phyloP scores from a whole-genome alignment of 1,140 invertebrate species.

The Halesus radiatus region DNA sequence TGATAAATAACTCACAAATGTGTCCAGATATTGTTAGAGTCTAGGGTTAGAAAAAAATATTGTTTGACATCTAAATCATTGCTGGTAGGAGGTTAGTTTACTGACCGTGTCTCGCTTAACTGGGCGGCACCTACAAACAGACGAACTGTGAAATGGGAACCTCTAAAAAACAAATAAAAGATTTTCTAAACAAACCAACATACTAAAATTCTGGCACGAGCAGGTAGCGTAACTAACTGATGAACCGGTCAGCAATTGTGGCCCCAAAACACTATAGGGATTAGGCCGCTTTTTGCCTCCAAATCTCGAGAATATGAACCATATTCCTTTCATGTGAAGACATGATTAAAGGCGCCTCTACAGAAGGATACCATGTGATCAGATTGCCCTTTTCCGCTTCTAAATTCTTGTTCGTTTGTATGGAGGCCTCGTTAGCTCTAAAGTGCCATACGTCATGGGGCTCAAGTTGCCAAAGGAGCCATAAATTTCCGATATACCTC shows the following conservation, averaged over 20 bases:
- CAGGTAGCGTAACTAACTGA: constrained; percentile 34
- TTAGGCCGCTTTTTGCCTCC: constrained; percentile 4
- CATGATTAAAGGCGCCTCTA: constrained; percentile 52
- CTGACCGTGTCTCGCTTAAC: not conserved
- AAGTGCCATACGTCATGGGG: constrained; percentile 39
- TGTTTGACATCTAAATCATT: constrained; percentile 57
- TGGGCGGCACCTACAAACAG: constrained; percentile 48
- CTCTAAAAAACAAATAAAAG: constrained; percentile 53
- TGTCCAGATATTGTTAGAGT: constrained; percentile 45
- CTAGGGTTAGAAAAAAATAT: constrained; percentile 40
- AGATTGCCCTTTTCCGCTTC: constrained; percentile 44
- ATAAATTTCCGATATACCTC: constrained; percentile 42
- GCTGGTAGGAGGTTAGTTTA: constrained; percentile 41
- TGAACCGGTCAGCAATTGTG: not conserved
- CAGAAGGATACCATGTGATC: constrained; percentile 32
- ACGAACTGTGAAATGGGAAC: constrained; percentile 53
- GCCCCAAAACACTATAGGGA: not conserved
- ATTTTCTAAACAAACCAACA: constrained; percentile 52
- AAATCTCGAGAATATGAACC: not conserved
- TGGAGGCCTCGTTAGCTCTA: constrained; percentile 43
- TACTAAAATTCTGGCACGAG: constrained; percentile 41
- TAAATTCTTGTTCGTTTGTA: constrained; percentile 31
- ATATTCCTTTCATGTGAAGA: constrained; percentile 14
- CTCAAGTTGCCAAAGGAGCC: constrained; percentile 40
- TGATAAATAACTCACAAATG: constrained; percentile 54